Evolutionary conservation across 2,797 vertebrate genomes (phyloP).

Genomic region (Austrolebias charrua): DNA sequence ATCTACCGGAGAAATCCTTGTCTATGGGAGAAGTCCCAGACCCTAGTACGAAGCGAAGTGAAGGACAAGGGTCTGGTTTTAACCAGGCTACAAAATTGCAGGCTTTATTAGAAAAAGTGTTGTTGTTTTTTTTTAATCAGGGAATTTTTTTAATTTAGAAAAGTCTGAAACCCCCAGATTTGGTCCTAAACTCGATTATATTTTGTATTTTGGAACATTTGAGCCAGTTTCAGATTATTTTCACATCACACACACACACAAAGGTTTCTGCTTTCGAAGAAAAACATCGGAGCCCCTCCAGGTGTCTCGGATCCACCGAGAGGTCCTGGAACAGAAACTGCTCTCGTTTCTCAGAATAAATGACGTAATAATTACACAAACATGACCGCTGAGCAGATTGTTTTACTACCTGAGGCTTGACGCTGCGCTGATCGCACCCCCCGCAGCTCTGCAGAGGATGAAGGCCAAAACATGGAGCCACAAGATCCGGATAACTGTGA

Average conservation of each 20-base stretch:
- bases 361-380: slow-evolving; percentile 1
- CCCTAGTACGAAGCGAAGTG: no score
- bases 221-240: background rate
- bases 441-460: slow-evolving; percentile 43
- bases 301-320: background rate
- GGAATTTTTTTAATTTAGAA: no score
- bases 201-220: no score
- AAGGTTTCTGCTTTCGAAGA: no score
- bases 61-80: no score
- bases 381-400: background rate
- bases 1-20: no score
- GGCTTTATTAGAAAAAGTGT: background rate
- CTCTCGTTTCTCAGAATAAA: background rate
- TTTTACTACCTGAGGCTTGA: slow-evolving; percentile 45
- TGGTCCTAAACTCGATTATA: no score
- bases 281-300: background rate
- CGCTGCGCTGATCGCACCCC: slow-evolving; percentile 26
- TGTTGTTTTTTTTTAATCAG: no score
- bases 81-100: background rate
- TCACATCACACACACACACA: background rate
- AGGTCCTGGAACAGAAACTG: slow-evolving; percentile 7
- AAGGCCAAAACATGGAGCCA: slow-evolving; percentile 63
- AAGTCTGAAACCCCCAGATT: background rate
- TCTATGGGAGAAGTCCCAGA: no score
- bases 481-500: slow-evolving; percentile 63